A percentile compares a stretch with the other conserved stretches of the same genome.
Evolutionary conservation across 1,140 invertebrate genomes (phyloP).

Genomic region (Calycopis cecrops): DNA sequence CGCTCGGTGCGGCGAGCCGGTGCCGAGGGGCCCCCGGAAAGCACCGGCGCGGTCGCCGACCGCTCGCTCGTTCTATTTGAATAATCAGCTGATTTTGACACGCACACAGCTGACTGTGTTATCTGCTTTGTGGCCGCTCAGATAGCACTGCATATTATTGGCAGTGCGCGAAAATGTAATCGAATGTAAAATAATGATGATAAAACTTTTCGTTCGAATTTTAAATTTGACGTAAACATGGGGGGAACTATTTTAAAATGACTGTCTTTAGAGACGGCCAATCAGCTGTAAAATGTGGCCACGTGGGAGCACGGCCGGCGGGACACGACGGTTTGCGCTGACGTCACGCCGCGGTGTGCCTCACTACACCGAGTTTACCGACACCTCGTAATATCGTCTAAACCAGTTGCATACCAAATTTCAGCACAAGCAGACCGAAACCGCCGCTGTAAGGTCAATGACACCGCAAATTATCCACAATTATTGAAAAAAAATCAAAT

Average conservation of each 20-base stretch:
- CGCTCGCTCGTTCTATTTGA: constrained; percentile 68
- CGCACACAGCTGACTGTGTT: constrained; percentile 69
- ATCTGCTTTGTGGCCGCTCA: constrained; percentile 47
- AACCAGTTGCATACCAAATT: constrained; percentile 66
- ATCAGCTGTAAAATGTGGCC: constrained; percentile 46
- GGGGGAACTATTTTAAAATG: too few species aligned
- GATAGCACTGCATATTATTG: constrained; percentile 24
- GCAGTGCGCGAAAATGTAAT: constrained; percentile 14
- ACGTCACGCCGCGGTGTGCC: constrained; percentile 47
- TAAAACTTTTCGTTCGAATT: too few species aligned
- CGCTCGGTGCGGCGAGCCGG: background rate
- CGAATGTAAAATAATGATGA: too few species aligned
- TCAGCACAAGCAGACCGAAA: constrained; percentile 61
- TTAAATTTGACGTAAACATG: too few species aligned
- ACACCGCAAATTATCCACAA: constrained; percentile 31
- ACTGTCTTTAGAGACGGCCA: constrained; percentile 2
- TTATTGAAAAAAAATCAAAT: constrained; percentile 20
- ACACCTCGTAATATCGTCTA: constrained; percentile 45
- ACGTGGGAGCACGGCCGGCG: constrained; percentile 11
- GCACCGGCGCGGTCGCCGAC: constrained; percentile 54
- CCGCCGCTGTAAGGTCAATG: constrained; percentile 53
- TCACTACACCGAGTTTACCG: constrained; percentile 33
- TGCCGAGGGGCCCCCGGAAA: constrained; percentile 48
- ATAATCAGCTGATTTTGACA: constrained; percentile 76
- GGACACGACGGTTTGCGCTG: constrained; percentile 42